Conservation (phyloP, 2,113 vertebrate genomes). For the Sprattus sprattus region DNA sequence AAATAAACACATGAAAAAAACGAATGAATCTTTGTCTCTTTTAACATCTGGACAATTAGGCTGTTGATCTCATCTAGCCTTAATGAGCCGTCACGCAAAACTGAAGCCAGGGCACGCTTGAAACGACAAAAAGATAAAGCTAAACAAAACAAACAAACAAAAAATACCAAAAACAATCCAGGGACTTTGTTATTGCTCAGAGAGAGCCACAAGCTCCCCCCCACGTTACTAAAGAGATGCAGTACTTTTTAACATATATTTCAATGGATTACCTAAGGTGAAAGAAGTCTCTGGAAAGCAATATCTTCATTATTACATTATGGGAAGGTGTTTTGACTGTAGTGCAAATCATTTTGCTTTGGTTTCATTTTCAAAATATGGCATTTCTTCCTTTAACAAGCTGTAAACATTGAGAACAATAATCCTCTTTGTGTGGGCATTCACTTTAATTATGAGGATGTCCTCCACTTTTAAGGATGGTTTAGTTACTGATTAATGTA, state of each 20-base stretch:
- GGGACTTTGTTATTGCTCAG: background rate
- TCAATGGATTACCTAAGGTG: background rate
- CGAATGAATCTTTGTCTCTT: background rate
- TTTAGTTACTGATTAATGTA: slow-evolving; percentile 17
- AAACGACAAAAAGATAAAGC: background rate
- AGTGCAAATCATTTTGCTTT: background rate
- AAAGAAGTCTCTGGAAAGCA: background rate
- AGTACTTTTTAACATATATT: background rate
- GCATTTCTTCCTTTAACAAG: background rate
- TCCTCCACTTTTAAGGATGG: slow-evolving; percentile 10
- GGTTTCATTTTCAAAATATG: background rate
- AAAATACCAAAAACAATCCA: background rate
- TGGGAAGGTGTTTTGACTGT: background rate
- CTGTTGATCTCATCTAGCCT: background rate
- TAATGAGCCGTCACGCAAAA: background rate
- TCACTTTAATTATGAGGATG: slow-evolving; percentile 11
- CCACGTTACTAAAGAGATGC: background rate
- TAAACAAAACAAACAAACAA: background rate
- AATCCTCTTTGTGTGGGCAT: background rate
- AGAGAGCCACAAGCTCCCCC: background rate
- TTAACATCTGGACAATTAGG: background rate
- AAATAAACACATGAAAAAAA: too few species aligned
- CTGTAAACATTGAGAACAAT: background rate
- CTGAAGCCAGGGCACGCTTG: background rate
- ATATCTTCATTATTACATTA: background rate